Percentiles rank a stretch among this genome's conserved stretches.
Conservation (phyloP, 1,140 invertebrate species). For the Nebria ingens region DNA sequence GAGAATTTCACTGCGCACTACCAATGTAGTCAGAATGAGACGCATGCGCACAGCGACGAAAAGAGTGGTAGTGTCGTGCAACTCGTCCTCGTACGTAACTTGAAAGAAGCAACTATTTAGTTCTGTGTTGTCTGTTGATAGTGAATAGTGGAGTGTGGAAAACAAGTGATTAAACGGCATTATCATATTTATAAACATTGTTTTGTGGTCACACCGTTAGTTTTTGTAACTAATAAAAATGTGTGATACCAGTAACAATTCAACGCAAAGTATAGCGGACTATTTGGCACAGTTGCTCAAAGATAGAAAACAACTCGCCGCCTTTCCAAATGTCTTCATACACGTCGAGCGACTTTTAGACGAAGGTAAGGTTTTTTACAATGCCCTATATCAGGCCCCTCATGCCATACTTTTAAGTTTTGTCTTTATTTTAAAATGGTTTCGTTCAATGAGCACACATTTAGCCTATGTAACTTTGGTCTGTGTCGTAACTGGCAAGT, state of each 20-base stretch:
- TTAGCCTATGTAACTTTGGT: neutral
- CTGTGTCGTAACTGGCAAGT: neutral
- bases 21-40: neutral
- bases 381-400: too few species aligned
- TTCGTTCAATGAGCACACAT: too few species aligned
- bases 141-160: neutral
- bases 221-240: conserved; percentile 32
- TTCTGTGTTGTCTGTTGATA: neutral
- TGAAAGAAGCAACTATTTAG: neutral
- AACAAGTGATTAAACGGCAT: neutral
- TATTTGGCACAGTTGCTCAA: conserved; percentile 99
- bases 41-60: too few species aligned
- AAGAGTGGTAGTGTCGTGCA: too few species aligned
- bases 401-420: too few species aligned
- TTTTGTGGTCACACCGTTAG: conserved; percentile 7
- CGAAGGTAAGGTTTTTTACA: conserved; percentile 89
- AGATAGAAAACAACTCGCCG: conserved; percentile 99
- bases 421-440: too few species aligned
- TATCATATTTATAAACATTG: neutral
- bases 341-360: conserved; percentile 98
- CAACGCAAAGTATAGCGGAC: conserved; percentile 94
- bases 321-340: conserved; percentile 98
- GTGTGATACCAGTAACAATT: conserved; percentile 54
- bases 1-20: neutral
- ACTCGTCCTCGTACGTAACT: too few species aligned